Evolutionary conservation across 2,797 vertebrate species (phyloP).

Genomic region (Pantherophis vulpinus): DNA sequence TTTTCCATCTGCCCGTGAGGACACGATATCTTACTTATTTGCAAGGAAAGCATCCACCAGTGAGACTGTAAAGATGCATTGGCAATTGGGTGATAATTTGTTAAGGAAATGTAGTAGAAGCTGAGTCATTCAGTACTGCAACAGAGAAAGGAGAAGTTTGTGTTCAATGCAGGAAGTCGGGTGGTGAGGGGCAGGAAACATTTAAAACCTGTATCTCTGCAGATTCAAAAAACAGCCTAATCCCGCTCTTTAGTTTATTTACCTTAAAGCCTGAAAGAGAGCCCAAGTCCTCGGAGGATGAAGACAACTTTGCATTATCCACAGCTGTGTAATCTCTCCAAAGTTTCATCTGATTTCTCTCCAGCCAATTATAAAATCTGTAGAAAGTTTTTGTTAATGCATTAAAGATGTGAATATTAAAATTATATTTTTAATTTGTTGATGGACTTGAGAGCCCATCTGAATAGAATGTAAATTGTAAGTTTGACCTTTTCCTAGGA

Average conservation of each 20-base stretch:
- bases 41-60: neutral
- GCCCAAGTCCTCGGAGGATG: neutral
- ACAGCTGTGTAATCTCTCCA: neutral
- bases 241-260: neutral
- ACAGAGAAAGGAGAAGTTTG: neutral
- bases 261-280: neutral
- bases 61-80: neutral
- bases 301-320: neutral
- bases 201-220: neutral
- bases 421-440: neutral
- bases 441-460: neutral
- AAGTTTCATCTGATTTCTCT: neutral
- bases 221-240: neutral
- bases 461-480: neutral
- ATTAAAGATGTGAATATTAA: neutral
- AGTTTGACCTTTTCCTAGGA: neutral
- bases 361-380: neutral
- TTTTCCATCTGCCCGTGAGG: neutral
- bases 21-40: neutral
- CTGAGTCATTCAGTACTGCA: conserved; percentile 16
- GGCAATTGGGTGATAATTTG: neutral
- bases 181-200: neutral
- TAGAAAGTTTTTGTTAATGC: neutral
- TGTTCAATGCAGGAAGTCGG: neutral
- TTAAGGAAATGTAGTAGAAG: neutral